These are phyloP conservation scores for Anguilla japonica DNA, from an alignment of 2,113 vertebrate species.

Conservation along the genomic window DNA sequence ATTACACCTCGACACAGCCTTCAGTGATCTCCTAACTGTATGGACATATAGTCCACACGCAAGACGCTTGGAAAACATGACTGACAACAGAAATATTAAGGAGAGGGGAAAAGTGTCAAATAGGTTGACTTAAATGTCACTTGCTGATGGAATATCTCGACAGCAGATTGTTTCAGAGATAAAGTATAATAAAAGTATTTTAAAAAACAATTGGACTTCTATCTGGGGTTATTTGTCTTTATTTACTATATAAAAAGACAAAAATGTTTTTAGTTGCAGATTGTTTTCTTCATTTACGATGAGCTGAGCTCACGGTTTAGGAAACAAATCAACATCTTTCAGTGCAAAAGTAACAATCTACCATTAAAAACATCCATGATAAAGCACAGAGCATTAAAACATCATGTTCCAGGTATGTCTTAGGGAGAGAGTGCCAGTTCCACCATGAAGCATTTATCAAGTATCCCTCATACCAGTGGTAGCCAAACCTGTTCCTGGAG, in stretches of 20 bases:
- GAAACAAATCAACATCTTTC: neutral
- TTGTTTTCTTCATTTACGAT: neutral
- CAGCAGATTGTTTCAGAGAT: neutral
- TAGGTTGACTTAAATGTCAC: neutral
- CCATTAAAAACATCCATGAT: neutral
- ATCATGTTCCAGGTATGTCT: neutral
- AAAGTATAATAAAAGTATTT: neutral
- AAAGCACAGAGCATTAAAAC: neutral
- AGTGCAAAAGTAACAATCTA: neutral
- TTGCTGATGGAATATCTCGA: neutral
- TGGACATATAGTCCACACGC: neutral
- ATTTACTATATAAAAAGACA: neutral
- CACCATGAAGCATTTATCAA: no score
- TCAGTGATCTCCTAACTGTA: neutral
- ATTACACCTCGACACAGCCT: neutral
- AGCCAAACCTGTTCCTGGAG: no score
- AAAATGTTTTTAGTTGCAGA: neutral
- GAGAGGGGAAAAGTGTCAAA: neutral
- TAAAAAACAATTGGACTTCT: no score
- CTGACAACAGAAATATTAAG: neutral
- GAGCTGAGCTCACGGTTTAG: neutral
- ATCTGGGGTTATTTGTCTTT: neutral
- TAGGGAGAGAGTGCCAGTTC: no score
- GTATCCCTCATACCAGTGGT: no score
- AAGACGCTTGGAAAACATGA: neutral